Evolutionary conservation across 2,797 vertebrate species (phyloP).

Genomic region (Darevskia mixta): DNA sequence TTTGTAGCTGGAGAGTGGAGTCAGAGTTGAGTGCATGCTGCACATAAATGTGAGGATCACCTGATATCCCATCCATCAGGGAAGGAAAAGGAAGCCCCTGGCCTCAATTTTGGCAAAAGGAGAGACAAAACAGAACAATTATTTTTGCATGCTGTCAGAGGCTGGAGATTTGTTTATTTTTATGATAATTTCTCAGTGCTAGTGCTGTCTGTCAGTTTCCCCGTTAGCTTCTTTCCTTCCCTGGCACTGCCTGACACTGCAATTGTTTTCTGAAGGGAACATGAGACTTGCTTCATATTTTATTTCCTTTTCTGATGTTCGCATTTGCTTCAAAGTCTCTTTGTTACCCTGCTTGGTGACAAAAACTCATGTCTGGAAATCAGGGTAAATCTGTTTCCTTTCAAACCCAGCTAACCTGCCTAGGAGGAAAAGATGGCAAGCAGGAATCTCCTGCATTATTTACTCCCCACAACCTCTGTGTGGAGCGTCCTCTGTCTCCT

Average conservation of each 20-base stretch:
- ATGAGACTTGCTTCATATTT: conserved; percentile 68
- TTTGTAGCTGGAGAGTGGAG: too few species aligned
- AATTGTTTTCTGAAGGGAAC: conserved; percentile 74
- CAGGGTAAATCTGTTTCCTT: conserved; percentile 71
- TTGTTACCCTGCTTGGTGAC: conserved; percentile 72
- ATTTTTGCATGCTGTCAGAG: neutral
- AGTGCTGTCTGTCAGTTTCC: conserved; percentile 63
- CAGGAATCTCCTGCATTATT: conserved; percentile 62
- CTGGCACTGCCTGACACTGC: conserved; percentile 42
- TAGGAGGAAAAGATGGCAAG: conserved; percentile 61
- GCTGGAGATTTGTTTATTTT: conserved; percentile 16
- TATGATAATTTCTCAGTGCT: conserved; percentile 22
- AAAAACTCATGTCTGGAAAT: conserved; percentile 73
- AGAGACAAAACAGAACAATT: neutral
- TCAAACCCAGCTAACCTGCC: conserved; percentile 52
- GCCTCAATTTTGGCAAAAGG: neutral
- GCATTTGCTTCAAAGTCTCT: conserved; percentile 72
- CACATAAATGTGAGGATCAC: too few species aligned
- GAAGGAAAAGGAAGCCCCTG: neutral
- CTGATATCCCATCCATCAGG: neutral
- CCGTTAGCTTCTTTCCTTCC: conserved; percentile 59
- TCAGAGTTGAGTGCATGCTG: too few species aligned
- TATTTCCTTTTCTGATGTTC: conserved; percentile 70
- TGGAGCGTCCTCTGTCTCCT: neutral
- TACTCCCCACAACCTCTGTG: neutral